Evolutionary conservation across 2,113 vertebrate genomes (phyloP), one percentile per base, ranked within the genome.

Genomic region (Oreotrochilus melanogaster): DNA sequence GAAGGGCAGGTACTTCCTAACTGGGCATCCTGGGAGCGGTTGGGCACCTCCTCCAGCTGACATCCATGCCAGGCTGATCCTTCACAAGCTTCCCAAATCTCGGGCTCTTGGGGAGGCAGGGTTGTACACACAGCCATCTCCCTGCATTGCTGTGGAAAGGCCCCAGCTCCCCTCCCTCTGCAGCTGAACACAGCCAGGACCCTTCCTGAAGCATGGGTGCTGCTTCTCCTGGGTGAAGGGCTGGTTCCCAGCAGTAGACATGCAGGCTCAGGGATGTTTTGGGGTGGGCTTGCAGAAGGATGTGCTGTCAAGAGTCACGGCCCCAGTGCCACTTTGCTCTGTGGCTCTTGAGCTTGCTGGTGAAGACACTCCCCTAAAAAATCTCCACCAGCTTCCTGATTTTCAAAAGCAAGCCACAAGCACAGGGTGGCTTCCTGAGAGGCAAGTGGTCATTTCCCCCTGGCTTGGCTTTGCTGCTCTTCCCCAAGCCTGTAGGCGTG

Each of bases 301-400:
- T 42, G 23, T 22, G 51, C 30, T 57, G 50, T 10, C 11, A 11
- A 31, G n/a, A 51, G 28, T 24, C 15, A 10, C 3, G 6, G 47
- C 48, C 69, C 11, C 23, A 28, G 24, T 9, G 18, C 9, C 33
- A 22, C 13, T 4, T 74, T 85, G 72, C 9, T 57, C 27, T 60
- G 11, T 48, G 45, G 16, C 48, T 16, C 27, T 28, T 1, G 16
- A 64, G 27, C 48, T 85, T 93, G n/a, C 57, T 56, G 12, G 33
- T 4, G 30, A 25, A 42, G 30, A 23, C 22, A 22, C 3, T 74
- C 9, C 57, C 11, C 16, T 27, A 25, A 79, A 86, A 82, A 39
- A 37, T 48, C 62, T 62, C 25, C 0, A 0, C 10, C 57, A 78
- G 31, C 28, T 62, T 70, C 70, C n/a, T 1, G 0, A 3, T 50